These are phyloP conservation scores for Cryptoprocta ferox DNA, from an alignment of 2,797 vertebrate species.

Conservation along the genomic window DNA sequence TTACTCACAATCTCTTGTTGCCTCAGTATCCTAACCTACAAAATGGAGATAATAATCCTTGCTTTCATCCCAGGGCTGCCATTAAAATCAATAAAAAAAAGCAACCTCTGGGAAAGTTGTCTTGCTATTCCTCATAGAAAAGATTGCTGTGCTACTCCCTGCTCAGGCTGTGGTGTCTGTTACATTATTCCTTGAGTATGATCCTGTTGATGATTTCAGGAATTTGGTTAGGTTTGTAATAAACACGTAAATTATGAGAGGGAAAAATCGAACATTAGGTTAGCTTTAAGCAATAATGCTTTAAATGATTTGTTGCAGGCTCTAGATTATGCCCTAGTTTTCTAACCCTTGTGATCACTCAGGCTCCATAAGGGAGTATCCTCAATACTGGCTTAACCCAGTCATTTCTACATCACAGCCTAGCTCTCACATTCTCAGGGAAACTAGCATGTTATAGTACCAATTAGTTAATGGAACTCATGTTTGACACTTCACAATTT, in stretches of 20 bases:
- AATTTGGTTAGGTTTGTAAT: constrained; percentile 10
- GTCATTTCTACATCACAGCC: constrained; percentile 23
- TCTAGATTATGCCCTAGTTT: neutral
- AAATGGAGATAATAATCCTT: neutral
- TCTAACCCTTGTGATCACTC: neutral
- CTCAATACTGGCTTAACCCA: neutral
- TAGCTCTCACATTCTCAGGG: neutral
- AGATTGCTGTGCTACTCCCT: neutral
- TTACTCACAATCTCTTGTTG: neutral
- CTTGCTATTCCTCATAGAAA: neutral
- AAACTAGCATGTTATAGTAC: neutral
- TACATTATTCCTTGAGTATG: neutral
- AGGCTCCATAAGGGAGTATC: neutral
- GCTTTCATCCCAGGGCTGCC: neutral
- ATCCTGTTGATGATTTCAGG: neutral
- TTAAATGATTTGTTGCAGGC: neutral
- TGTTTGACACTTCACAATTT: neutral
- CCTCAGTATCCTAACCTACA: neutral
- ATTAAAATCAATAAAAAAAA: neutral
- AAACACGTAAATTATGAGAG: neutral
- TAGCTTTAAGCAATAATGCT: neutral
- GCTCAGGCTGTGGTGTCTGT: neutral
- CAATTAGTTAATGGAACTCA: constrained; percentile 24
- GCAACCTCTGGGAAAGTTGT: neutral
- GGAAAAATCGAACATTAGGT: constrained; percentile 7